Base-by-base conservation (phyloP, 2,797 vertebrate species). In the Rhinoraja longicauda region DNA sequence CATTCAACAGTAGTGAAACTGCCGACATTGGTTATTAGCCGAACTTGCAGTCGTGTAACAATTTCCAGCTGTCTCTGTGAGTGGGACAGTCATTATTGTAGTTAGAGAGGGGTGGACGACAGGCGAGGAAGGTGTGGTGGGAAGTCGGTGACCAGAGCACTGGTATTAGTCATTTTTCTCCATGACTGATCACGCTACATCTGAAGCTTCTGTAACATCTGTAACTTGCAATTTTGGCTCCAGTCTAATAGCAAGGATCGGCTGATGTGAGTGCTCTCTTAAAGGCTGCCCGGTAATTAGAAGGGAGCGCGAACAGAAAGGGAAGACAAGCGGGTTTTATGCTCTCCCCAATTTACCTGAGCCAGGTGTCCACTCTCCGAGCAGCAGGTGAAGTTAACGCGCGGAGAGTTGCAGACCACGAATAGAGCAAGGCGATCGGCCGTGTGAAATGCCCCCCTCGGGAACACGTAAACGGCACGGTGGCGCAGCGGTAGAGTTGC, bases 201-300 rank as follows among this genome's bases (percentile, higher is more conserved):
- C 93, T 94, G 94, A 95, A 94, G 94, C 93, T 94, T 94, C 94
- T 93, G 90, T 86, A 93, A 92, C n/a, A n/a, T n/a, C 94, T 95
- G 95, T 94, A 96, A 95, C 95, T 96, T 95, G 94, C 96, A 96
- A 96, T 97, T 97, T 96, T 94, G 95, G 95, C 94, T 94, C 95
- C 1, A 45, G 93, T 94, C 95, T 96, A 96, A 96, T 96, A 95
- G 97, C 95, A 96, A 96, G 95, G 95, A 95, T 95, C 75, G 94
- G 88, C 88, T 32, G 93, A 94, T 84, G 93, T 93, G 93, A 93
- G 93, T 94, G 94, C 93, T 95, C 94, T 94, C 93, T 94, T 53
- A 45, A 95, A 94, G 94, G 90, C 93, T 93, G 93, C 93, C 64
- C 94, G 95, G 90, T 94, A 94, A 95, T 94, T 93, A 96, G 94